These are phyloP conservation scores for Eulemur albifrons DNA, from an alignment of 2,797 vertebrate genomes.

Conservation along the genomic window DNA sequence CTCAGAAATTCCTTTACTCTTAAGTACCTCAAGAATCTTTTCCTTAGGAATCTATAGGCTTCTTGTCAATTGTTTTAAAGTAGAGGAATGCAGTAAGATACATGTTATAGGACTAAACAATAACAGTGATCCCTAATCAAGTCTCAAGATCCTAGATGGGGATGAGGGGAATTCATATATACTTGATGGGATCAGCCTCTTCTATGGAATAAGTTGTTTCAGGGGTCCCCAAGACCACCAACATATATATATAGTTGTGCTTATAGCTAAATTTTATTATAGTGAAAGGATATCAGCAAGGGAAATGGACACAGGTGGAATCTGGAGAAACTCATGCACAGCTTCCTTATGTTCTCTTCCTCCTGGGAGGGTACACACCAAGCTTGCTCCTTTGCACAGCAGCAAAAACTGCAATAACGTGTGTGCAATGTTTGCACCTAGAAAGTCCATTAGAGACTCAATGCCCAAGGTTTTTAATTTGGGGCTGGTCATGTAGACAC, in stretches of 20 bases:
- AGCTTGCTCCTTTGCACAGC: not conserved
- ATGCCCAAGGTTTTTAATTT: not conserved
- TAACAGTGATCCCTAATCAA: not conserved
- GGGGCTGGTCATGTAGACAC: not conserved
- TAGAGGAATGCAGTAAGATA: not conserved
- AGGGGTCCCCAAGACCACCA: not conserved
- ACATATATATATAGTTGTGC: not conserved
- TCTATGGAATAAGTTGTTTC: not conserved
- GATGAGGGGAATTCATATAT: not conserved
- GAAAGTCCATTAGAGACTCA: not conserved
- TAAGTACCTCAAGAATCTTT: not conserved
- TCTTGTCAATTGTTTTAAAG: not conserved
- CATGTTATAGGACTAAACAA: not conserved
- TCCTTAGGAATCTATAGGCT: not conserved
- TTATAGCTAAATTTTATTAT: not conserved
- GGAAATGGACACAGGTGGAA: not conserved
- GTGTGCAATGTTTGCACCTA: not conserved
- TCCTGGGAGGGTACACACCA: not conserved
- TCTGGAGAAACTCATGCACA: not conserved
- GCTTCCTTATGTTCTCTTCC: not conserved
- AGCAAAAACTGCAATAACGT: not conserved
- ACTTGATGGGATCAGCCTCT: not conserved
- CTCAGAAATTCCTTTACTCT: slow-evolving; percentile 21
- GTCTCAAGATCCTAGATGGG: not conserved
- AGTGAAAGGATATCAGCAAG: not conserved